Evolutionary conservation across 2,113 vertebrate genomes (phyloP).

Genomic region (Cyanocitta stelleri): DNA sequence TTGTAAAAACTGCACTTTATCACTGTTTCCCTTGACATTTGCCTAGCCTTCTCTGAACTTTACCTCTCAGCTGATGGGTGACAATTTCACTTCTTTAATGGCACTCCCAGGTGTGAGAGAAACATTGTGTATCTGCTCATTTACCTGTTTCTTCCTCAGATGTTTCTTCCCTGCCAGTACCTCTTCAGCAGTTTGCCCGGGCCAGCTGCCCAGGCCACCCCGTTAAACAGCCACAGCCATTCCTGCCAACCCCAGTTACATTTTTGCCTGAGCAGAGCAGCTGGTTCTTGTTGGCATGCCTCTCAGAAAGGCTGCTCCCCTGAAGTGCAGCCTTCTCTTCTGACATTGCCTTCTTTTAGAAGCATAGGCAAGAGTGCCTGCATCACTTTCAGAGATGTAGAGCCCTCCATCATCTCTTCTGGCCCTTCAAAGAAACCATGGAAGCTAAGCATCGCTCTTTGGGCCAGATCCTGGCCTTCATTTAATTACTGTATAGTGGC

Average conservation of each 20-base stretch:
- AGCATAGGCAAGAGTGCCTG: rapidly evolving
- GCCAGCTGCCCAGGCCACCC: background rate
- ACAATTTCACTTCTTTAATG: background rate
- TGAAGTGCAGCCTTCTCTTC: background rate
- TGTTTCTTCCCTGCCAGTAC: background rate
- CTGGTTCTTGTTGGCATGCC: background rate
- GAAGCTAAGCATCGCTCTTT: background rate
- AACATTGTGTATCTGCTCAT: background rate
- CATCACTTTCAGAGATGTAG: background rate
- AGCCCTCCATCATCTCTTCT: background rate
- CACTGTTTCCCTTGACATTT: background rate
- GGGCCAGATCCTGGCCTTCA: background rate
- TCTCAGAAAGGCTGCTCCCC: background rate
- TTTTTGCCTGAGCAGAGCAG: background rate
- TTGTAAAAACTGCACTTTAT: background rate
- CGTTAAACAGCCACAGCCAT: background rate
- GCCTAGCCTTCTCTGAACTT: background rate
- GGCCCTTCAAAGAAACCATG: background rate
- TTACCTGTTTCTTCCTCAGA: background rate
- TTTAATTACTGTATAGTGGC: background rate
- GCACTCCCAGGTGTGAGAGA: background rate
- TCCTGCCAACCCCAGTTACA: rapidly evolving
- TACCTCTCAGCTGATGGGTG: background rate
- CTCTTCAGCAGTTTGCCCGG: background rate
- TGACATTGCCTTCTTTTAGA: background rate